phyloP scores from a whole-genome alignment of 2,888 invertebrate genomes.

The Teleogryllus oceanicus region DNA sequence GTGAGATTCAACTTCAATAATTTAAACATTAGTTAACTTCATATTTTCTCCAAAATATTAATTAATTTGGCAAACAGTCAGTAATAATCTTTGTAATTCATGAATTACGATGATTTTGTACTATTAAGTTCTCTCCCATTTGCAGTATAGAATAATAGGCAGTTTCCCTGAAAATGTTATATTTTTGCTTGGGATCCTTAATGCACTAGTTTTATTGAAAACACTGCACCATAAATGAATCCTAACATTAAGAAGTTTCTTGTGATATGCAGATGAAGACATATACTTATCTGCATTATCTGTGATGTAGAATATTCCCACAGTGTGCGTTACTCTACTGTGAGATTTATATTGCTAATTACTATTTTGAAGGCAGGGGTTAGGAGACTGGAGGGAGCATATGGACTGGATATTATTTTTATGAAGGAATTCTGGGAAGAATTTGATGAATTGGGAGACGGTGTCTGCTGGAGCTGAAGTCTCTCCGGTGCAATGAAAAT shows the following conservation, averaged over 20 bases:
- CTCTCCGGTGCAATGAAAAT: neutral
- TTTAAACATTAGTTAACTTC: too few species aligned
- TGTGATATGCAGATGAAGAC: neutral
- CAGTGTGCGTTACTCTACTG: neutral
- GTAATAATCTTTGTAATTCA: too few species aligned
- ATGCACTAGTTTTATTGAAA: neutral
- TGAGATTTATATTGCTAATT: slow-evolving; percentile 2
- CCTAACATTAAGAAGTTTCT: neutral
- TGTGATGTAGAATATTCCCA: neutral
- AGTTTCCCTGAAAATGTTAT: neutral
- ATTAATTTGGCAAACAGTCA: too few species aligned
- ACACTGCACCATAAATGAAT: neutral
- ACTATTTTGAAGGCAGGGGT: neutral
- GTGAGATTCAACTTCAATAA: too few species aligned
- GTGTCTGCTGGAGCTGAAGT: neutral
- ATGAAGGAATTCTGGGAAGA: neutral
- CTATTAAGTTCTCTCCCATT: neutral
- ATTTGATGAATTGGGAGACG: neutral
- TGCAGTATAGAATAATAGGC: neutral
- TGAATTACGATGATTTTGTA: too few species aligned
- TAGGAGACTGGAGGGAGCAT: neutral
- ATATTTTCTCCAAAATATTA: too few species aligned
- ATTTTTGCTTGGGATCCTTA: neutral
- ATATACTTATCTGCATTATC: neutral
- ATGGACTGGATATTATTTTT: slow-evolving; percentile 11